Percentiles rank a stretch among this genome's conserved stretches.
These are phyloP conservation scores for Varecia variegata DNA, from an alignment of 2,797 vertebrate species.

Conservation along the genomic window DNA sequence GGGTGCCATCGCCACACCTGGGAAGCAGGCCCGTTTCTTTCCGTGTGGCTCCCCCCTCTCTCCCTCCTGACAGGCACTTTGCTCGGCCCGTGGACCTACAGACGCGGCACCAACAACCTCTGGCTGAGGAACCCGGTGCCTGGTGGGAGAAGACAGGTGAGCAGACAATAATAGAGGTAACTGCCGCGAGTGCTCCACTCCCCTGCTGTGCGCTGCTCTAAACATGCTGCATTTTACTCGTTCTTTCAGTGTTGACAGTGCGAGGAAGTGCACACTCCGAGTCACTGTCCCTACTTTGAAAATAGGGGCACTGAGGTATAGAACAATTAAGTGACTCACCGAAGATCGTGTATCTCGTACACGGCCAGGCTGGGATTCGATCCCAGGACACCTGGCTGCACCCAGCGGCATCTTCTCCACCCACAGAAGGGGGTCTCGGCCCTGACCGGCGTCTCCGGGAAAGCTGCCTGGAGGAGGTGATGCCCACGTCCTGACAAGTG, in stretches of 20 bases:
- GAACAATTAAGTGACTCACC: background rate
- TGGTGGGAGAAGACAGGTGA: background rate
- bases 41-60: accelerated
- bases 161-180: accelerated
- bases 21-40: background rate
- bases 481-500: background rate
- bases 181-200: accelerated
- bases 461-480: background rate
- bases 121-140: background rate
- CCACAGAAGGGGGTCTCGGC: background rate
- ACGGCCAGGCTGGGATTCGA: background rate
- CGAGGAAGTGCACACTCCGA: background rate
- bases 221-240: background rate
- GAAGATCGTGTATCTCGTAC: background rate
- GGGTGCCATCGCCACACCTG: background rate
- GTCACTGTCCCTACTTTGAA: background rate
- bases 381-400: background rate
- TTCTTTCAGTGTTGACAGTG: accelerated
- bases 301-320: background rate
- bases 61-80: background rate
- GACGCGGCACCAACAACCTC: background rate
- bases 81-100: background rate
- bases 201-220: accelerated
- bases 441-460: background rate
- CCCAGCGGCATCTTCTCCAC: accelerated